Conservation (phyloP, 2,888 invertebrate genomes). For the Zygaena filipendulae region DNA sequence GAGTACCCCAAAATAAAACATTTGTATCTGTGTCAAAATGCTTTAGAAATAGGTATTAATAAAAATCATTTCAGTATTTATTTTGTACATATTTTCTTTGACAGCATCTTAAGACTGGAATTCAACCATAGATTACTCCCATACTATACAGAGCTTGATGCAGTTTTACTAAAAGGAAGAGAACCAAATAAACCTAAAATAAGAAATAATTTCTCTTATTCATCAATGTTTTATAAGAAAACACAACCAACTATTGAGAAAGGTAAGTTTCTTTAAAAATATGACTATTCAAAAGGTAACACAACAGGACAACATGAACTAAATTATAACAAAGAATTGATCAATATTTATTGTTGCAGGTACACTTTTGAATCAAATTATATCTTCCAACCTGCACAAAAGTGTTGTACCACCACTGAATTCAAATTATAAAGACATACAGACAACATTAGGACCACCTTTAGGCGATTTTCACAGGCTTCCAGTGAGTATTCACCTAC, state of each 20-base stretch:
- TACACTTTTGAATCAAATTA: slow-evolving; percentile 36
- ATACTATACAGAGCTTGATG: slow-evolving; percentile 91
- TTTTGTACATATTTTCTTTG: slow-evolving; percentile 20
- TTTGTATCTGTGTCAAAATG: too few species aligned
- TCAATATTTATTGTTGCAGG: too few species aligned
- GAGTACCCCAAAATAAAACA: too few species aligned
- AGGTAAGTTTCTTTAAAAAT: too few species aligned
- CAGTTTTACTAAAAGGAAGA: slow-evolving; percentile 80
- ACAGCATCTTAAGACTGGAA: slow-evolving; percentile 83
- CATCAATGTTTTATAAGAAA: slow-evolving; percentile 36
- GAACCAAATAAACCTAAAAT: slow-evolving; percentile 31
- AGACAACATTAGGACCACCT: slow-evolving; percentile 40
- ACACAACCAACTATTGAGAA: slow-evolving; percentile 37
- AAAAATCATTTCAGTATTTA: too few species aligned
- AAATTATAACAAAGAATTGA: too few species aligned
- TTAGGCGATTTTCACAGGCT: slow-evolving; percentile 47
- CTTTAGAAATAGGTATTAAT: too few species aligned
- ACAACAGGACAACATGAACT: too few species aligned
- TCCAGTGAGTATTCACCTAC: slow-evolving; percentile 46
- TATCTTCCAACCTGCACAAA: slow-evolving; percentile 51
- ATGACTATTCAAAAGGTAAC: too few species aligned
- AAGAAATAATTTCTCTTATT: slow-evolving; percentile 40
- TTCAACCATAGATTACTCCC: slow-evolving; percentile 84
- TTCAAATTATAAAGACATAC: too few species aligned
- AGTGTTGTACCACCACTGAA: slow-evolving; percentile 26